These are phyloP conservation scores for Syncerus caffer DNA, from an alignment of 2,797 vertebrate genomes.

Conservation along the genomic window DNA sequence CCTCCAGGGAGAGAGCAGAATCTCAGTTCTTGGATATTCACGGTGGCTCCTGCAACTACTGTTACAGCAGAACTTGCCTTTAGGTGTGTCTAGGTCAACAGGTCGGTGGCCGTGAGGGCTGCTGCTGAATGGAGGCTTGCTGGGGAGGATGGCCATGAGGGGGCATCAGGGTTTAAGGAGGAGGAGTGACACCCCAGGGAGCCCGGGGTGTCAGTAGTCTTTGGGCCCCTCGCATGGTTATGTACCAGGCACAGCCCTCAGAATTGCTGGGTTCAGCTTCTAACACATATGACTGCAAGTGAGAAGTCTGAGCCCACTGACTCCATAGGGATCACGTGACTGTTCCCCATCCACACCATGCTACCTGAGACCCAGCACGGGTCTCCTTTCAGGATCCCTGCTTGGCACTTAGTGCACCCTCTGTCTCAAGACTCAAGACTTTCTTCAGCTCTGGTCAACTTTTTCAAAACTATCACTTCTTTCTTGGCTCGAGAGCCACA, in stretches of 20 bases:
- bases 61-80: not conserved
- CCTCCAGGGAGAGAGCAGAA: not conserved
- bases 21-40: not conserved
- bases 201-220: not conserved
- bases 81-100: not conserved
- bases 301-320: not conserved
- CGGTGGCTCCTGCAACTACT: not conserved
- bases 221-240: not conserved
- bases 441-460: not conserved
- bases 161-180: not conserved
- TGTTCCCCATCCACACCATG: not conserved
- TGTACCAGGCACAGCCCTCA: not conserved
- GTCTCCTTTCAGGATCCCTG: not conserved
- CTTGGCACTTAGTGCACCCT: not conserved
- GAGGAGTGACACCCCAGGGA: not conserved
- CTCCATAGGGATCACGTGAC: not conserved
- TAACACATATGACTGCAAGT: not conserved
- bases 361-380: rapidly evolving
- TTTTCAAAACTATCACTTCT: not conserved
- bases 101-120: not conserved
- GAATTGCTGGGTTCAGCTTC: not conserved
- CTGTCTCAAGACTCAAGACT: not conserved
- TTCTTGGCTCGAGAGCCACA: not conserved
- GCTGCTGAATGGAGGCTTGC: not conserved
- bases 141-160: not conserved